phyloP scores from a whole-genome alignment of 92 coral and sea anemone genomes.

The Micromussa lordhowensis region DNA sequence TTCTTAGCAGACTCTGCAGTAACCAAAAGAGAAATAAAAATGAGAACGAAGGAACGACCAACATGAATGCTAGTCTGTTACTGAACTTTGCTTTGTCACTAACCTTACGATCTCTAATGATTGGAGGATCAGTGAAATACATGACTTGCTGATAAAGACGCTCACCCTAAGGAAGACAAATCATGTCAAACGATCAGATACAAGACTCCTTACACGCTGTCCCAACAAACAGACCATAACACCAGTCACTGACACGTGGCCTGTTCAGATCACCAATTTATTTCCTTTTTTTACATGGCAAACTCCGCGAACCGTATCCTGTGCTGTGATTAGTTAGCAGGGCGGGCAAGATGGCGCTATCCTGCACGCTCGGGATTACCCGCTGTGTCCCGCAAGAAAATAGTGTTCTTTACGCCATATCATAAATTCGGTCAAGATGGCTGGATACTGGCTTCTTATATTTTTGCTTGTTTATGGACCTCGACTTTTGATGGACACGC shows the following conservation, averaged over 20 bases:
- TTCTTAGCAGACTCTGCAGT: conserved; percentile 78
- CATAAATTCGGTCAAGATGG: no score
- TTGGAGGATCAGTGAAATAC: conserved; percentile 91
- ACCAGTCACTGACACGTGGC: not conserved
- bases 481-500: no score
- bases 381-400: no score
- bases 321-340: no score
- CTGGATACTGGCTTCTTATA: no score
- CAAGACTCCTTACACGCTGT: not conserved
- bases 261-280: no score
- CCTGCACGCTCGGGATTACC: no score
- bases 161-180: conserved; percentile 68
- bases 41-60: not conserved
- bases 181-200: not conserved
- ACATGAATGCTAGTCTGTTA: not conserved
- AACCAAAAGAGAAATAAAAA: not conserved
- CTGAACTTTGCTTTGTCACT: not conserved
- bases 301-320: no score
- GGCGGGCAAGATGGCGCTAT: no score
- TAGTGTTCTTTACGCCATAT: no score
- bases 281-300: no score
- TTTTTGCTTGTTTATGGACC: no score
- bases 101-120: conserved; percentile 94
- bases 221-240: not conserved
- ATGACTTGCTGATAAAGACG: conserved; percentile 77